Conservation (phyloP, 2,888 invertebrate genomes). For the Axea sp. region DNA sequence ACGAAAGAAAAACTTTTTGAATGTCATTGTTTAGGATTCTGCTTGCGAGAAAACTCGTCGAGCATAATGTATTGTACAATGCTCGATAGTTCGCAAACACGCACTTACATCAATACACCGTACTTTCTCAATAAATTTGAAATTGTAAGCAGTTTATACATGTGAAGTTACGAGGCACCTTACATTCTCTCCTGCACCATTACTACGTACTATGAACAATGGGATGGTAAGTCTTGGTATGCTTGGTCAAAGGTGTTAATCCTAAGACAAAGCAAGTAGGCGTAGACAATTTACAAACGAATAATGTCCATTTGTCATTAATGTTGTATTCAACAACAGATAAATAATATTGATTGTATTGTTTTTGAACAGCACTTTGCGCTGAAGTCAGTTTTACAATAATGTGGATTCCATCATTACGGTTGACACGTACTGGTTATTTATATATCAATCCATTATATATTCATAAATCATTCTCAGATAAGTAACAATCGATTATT, state of each 20-base stretch:
- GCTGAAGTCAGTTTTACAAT: constrained; percentile 29
- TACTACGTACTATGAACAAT: constrained; percentile 56
- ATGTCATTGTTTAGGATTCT: constrained; percentile 28
- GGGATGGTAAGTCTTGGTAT: constrained; percentile 65
- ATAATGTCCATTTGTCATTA: constrained; percentile 54
- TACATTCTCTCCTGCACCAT: constrained; percentile 31
- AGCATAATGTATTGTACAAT: constrained; percentile 10
- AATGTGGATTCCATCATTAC: constrained; percentile 49
- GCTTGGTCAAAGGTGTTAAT: constrained; percentile 59
- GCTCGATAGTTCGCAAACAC: constrained; percentile 34
- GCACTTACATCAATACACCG: constrained; percentile 48
- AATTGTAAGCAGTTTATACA: constrained; percentile 54
- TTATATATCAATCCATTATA: constrained; percentile 51
- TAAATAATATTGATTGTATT: constrained; percentile 48
- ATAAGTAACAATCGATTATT: constrained; percentile 22
- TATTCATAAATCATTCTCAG: constrained; percentile 18
- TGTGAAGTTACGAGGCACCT: constrained; percentile 41
- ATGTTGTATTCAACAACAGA: constrained; percentile 35
- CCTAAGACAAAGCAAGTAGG: constrained; percentile 59
- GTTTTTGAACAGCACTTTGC: constrained; percentile 17
- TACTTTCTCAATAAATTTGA: constrained; percentile 54
- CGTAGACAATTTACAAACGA: constrained; percentile 51
- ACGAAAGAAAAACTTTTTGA: not conserved
- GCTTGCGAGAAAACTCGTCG: constrained; percentile 15
- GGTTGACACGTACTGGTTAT: constrained; percentile 46